Conservation (phyloP, 2,113 vertebrate species). For the Edolisoma coerulescens region DNA sequence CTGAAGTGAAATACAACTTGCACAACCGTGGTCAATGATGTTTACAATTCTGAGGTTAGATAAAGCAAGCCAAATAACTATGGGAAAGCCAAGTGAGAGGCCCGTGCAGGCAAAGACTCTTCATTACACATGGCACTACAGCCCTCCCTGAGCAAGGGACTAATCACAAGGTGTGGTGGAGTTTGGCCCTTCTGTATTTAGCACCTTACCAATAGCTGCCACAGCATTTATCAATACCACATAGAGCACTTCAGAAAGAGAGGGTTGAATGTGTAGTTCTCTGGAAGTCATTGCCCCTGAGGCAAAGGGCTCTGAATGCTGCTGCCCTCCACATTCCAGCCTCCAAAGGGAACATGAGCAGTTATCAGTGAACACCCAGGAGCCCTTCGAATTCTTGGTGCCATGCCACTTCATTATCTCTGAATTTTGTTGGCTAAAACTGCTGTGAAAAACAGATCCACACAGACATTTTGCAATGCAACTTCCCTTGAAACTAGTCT, state of each 20-base stretch:
- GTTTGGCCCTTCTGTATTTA: background rate
- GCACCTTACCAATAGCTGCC: background rate
- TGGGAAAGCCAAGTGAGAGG: background rate
- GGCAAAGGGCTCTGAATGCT: background rate
- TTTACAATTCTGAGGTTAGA: background rate
- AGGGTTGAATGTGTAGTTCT: background rate
- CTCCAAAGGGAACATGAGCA: background rate
- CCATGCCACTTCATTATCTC: background rate
- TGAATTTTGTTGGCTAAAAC: background rate
- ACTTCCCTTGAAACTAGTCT: background rate
- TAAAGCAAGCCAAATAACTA: background rate
- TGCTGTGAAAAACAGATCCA: background rate
- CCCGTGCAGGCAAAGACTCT: background rate
- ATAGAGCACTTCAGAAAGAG: background rate
- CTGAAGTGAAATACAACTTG: background rate
- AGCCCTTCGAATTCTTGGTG: background rate
- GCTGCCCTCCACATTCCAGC: background rate
- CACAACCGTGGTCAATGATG: background rate
- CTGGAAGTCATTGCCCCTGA: background rate
- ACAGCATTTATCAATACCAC: background rate
- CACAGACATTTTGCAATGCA: background rate
- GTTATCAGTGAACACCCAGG: background rate
- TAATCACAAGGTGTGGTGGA: background rate
- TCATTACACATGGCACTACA: background rate
- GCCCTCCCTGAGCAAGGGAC: background rate